Evolutionary conservation across 2,113 vertebrate genomes (phyloP), one percentile per base, ranked within the genome.

Genomic region (Dipodomys ordii): DNA sequence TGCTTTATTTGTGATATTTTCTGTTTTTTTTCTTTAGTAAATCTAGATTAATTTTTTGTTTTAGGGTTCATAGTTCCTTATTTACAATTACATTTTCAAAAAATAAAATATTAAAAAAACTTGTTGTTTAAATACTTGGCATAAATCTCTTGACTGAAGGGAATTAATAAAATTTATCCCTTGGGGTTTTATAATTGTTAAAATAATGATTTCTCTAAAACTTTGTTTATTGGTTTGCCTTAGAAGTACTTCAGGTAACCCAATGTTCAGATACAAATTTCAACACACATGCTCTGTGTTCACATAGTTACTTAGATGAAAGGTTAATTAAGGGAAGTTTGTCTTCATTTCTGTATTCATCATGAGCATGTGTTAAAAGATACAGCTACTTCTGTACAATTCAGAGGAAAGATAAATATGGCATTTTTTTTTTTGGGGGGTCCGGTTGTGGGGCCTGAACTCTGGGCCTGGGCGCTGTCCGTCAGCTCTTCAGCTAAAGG

Each of bases 181-280:
- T 86, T 71, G 46, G 76, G 23, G 67, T 68, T 11, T 69, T 69
- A 30, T 81, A 92, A 85, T 71, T 77, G 76, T 79, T 30, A 88
- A 88, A 85, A 92, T 85, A 35, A 78, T 35, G 27, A 85, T n/a
- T 89, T 69, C 35, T 8, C 44, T 6, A 19, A 93, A 88, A 44
- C n/a, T 90, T 83, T n/a, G 30, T 80, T 94, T 87, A 53, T 94
- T n/a, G 46, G 32, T 91, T 20, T 88, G 67, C 10, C 35, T 96
- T 46, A 80, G 30, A 32, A 35, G 20, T 87, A 84, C 9, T 68
- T 7, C 27, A 87, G 46, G 35, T 83, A 88, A 91, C 87, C 92
- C 7, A 77, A 85, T 94, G 32, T 89, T 88, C 62, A 73, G 68
- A 49, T 93, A 68, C 92, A 74, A 77, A 65, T 76, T 80, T 74